phyloP scores from a whole-genome alignment of 2,113 vertebrate genomes.

The Blennius ocellaris region DNA sequence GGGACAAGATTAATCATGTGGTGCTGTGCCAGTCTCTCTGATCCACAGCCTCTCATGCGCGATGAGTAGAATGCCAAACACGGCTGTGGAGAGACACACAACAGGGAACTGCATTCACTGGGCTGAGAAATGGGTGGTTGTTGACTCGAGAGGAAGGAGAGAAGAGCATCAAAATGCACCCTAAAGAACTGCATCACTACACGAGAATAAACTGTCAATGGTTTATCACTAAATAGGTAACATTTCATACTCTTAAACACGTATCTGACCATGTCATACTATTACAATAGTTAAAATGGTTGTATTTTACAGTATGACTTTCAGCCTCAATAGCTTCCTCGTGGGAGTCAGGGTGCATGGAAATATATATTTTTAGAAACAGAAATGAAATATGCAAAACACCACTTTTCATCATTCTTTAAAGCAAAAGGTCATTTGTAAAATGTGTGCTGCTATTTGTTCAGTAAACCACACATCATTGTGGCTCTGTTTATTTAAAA shows the following conservation, averaged over 20 bases:
- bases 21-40: slow-evolving; percentile 28
- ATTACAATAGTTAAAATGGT: too few relatives aligned
- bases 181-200: neutral
- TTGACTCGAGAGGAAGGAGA: slow-evolving; percentile 7
- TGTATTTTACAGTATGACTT: neutral
- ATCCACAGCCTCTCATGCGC: slow-evolving; percentile 31
- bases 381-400: neutral
- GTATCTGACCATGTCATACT: neutral
- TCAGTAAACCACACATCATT: neutral
- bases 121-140: neutral
- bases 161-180: neutral
- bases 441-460: neutral
- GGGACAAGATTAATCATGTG: slow-evolving; percentile 29
- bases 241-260: neutral
- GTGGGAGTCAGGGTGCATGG: neutral
- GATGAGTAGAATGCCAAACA: slow-evolving; percentile 48
- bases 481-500: neutral
- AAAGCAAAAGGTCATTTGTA: neutral
- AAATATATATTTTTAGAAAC: slow-evolving; percentile 1
- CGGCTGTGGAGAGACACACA: slow-evolving; percentile 9
- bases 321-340: neutral
- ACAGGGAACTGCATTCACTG: slow-evolving; percentile 34
- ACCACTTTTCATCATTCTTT: neutral
- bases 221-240: neutral
- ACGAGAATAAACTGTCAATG: neutral